These are phyloP conservation scores for Pollenia angustigena DNA, from an alignment of 2,888 invertebrate species.

Conservation along the genomic window DNA sequence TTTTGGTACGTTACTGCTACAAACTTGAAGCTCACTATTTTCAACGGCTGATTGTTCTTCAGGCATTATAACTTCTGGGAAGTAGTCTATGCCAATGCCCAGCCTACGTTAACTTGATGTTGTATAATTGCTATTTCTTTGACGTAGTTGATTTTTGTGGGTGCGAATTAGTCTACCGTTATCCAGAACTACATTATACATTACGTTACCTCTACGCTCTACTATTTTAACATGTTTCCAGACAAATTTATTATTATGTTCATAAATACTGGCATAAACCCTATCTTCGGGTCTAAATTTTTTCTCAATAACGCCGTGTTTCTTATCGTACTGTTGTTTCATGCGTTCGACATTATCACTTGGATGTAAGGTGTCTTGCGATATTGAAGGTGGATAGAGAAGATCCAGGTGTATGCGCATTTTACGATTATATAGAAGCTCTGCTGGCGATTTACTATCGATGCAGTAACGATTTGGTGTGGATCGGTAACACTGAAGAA, in stretches of 20 bases:
- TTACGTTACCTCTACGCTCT: constrained; percentile 66
- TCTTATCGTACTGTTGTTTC: constrained; percentile 53
- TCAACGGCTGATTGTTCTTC: not conserved
- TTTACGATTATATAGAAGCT: constrained; percentile 66
- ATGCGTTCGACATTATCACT: constrained; percentile 16
- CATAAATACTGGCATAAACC: constrained; percentile 57
- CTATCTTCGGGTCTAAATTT: constrained; percentile 41
- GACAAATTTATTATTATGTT: constrained; percentile 53
- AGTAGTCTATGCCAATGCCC: not conserved
- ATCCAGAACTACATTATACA: constrained; percentile 64
- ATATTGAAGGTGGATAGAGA: constrained; percentile 55
- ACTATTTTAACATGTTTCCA: constrained; percentile 65
- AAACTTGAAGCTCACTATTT: not conserved
- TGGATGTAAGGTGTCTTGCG: not conserved
- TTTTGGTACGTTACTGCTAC: no score
- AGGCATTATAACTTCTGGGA: not conserved
- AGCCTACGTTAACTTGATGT: not conserved
- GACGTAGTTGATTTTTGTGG: constrained; percentile 65
- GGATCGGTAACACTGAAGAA: constrained; percentile 62
- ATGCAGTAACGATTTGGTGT: constrained; percentile 68
- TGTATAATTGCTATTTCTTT: not conserved
- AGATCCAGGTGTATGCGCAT: constrained; percentile 66
- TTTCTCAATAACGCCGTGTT: constrained; percentile 46
- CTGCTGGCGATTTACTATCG: constrained; percentile 66
- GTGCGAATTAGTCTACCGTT: constrained; percentile 55